These are phyloP conservation scores for Hirundo rustica DNA, from an alignment of 2,797 vertebrate genomes.

Conservation along the genomic window DNA sequence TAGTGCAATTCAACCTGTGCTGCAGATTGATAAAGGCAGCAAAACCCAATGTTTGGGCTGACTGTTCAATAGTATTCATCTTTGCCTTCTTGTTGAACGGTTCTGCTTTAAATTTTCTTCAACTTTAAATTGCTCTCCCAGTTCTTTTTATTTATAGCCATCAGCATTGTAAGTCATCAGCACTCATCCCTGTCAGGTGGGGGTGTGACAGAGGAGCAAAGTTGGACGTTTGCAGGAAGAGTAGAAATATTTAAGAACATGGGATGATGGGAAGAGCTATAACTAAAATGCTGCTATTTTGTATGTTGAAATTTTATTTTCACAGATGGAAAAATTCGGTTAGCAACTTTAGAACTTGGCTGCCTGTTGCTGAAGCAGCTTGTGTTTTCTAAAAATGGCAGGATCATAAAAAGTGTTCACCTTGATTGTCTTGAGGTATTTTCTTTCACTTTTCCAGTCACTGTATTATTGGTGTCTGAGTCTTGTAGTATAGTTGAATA, in stretches of 20 bases:
- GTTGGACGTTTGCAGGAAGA: background rate
- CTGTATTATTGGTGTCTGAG: background rate
- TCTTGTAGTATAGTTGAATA: background rate
- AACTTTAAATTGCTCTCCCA: background rate
- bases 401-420: constrained; percentile 94
- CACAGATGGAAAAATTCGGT: constrained; percentile 90
- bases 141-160: background rate
- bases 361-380: constrained; percentile 94
- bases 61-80: background rate
- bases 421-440: constrained; percentile 91
- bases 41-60: rapidly evolving
- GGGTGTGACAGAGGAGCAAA: background rate
- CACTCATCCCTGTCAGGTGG: background rate
- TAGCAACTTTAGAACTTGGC: constrained; percentile 92
- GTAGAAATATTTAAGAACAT: background rate
- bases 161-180: background rate
- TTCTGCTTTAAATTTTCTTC: background rate
- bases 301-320: background rate
- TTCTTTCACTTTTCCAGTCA: background rate
- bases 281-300: background rate
- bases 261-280: background rate
- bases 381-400: constrained; percentile 82
- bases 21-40: background rate
- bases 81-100: background rate
- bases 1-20: background rate